Conservation (phyloP, 2,113 vertebrate genomes). For the Crotalus horridus region DNA sequence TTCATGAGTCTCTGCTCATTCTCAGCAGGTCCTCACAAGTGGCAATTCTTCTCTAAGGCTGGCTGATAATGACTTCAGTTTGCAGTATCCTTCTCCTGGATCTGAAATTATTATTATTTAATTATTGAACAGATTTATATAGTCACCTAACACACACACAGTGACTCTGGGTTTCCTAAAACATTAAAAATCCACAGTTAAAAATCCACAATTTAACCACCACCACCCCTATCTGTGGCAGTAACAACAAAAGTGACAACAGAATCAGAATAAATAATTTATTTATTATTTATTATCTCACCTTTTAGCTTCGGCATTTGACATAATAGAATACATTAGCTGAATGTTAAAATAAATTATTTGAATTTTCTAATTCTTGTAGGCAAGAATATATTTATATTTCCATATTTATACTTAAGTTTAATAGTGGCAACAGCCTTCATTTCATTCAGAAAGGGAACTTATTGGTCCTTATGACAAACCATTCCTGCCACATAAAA, state of each 20-base stretch:
- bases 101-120: not conserved
- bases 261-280: not conserved
- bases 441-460: not conserved
- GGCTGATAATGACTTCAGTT: not conserved
- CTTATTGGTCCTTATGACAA: not conserved
- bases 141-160: not conserved
- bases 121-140: not conserved
- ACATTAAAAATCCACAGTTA: not conserved
- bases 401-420: not conserved
- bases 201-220: not conserved
- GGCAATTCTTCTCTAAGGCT: not conserved
- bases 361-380: too few species aligned
- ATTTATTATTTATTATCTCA: not conserved
- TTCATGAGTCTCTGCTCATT: not conserved
- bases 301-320: not conserved
- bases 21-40: not conserved
- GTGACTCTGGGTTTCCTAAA: not conserved
- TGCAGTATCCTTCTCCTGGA: not conserved
- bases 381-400: too few species aligned
- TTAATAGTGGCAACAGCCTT: not conserved
- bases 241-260: not conserved
- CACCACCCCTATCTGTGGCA: not conserved
- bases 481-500: not conserved
- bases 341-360: not conserved
- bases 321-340: not conserved